Conservation (phyloP, 2,113 vertebrate genomes). For the Etheostoma spectabile region DNA sequence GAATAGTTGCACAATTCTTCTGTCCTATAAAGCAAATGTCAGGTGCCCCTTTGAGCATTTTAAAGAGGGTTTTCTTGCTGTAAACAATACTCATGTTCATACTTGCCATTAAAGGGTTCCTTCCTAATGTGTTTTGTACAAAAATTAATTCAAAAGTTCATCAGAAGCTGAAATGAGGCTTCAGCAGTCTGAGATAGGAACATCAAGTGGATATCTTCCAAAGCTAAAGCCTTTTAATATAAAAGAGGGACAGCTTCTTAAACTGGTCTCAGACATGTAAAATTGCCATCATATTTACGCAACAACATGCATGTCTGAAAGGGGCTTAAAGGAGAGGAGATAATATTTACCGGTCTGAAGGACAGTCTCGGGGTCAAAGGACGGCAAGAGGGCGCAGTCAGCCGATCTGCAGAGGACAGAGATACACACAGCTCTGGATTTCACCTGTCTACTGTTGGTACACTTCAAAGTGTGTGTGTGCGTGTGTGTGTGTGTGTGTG, state of each 20-base stretch:
- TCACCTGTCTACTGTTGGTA: background rate
- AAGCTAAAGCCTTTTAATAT: background rate
- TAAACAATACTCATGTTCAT: background rate
- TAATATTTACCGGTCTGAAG: conserved; percentile 92
- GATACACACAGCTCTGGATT: conserved; percentile 14
- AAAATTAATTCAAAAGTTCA: too few relatives aligned
- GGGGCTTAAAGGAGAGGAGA: background rate
- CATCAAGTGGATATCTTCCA: too few relatives aligned
- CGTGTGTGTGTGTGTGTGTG: background rate
- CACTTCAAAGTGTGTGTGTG: background rate
- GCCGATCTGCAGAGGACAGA: conserved; percentile 84
- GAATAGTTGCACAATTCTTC: too few relatives aligned
- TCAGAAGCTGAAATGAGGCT: too few relatives aligned
- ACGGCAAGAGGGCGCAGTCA: conserved; percentile 92
- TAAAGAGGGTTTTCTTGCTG: background rate
- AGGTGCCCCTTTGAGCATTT: too few relatives aligned
- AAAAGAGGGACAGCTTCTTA: background rate
- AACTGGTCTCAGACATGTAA: background rate
- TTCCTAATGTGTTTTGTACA: background rate
- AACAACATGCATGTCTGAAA: background rate
- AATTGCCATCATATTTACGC: background rate
- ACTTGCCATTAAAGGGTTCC: too few relatives aligned
- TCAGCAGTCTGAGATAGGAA: too few relatives aligned
- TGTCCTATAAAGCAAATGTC: too few relatives aligned
- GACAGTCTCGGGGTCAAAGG: conserved; percentile 96